These are phyloP conservation scores for Isotomurus palustris DNA, from an alignment of 2,888 invertebrate genomes.

Conservation along the genomic window DNA sequence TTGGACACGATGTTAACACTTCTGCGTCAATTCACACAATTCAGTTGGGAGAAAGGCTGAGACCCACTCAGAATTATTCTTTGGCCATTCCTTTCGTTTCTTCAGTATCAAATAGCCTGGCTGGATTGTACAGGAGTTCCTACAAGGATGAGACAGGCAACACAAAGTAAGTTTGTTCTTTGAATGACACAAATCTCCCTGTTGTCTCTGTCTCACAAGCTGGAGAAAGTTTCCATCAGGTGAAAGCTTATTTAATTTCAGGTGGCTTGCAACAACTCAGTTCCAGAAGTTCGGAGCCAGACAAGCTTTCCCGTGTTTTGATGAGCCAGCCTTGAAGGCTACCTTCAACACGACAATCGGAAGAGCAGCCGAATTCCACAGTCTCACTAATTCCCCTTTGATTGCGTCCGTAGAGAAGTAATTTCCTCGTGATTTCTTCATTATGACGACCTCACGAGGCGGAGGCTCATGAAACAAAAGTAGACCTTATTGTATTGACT, in stretches of 20 bases:
- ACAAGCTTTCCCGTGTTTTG: conserved; percentile 36
- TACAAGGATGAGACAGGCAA: conserved; percentile 13
- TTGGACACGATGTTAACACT: conserved; percentile 12
- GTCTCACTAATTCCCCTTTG: conserved; percentile 2
- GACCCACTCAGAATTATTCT: conserved; percentile 13
- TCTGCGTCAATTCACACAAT: conserved; percentile 12
- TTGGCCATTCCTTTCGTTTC: conserved; percentile 25
- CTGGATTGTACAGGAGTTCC: conserved; percentile 19
- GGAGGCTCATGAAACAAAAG: too few relatives aligned
- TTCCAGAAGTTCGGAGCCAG: conserved; percentile 30
- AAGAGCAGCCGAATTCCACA: conserved; percentile 15
- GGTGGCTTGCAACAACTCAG: conserved; percentile 30
- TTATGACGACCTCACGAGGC: too few relatives aligned
- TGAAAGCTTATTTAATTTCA: background rate
- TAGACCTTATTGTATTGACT: background rate
- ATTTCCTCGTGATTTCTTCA: background rate
- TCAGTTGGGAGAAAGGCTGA: conserved; percentile 11
- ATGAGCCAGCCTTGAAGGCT: conserved; percentile 29
- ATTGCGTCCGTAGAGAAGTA: background rate
- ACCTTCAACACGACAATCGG: conserved; percentile 34
- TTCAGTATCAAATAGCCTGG: conserved; percentile 8
- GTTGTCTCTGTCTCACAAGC: background rate
- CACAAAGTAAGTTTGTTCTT: conserved; percentile 3
- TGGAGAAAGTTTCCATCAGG: background rate
- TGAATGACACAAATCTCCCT: background rate